phyloP scores from a whole-genome alignment of 2,113 vertebrate species.

The Dicrurus megarhynchus region DNA sequence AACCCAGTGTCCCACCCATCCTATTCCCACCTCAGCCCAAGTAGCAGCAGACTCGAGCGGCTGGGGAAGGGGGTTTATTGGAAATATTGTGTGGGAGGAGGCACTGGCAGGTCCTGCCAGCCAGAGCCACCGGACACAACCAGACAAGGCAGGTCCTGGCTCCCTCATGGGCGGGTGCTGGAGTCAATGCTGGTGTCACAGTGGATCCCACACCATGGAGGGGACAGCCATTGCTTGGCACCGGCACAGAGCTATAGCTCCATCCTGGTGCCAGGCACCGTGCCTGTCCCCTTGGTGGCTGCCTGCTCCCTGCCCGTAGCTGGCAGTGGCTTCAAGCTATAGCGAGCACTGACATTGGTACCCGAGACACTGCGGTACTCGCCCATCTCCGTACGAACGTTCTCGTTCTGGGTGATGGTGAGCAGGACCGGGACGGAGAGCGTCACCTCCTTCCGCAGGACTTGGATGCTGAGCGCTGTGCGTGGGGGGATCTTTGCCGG shows the following conservation, averaged over 20 bases:
- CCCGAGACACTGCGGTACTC: constrained; percentile 61
- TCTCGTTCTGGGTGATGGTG: constrained; percentile 60
- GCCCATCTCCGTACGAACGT: neutral
- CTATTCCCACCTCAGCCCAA: neutral
- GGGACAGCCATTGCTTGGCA: neutral
- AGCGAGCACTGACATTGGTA: constrained; percentile 44
- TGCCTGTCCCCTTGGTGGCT: neutral
- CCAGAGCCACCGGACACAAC: neutral
- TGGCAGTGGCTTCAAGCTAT: constrained; percentile 37
- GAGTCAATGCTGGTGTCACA: neutral
- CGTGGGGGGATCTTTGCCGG: constrained; percentile 37
- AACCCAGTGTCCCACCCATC: neutral
- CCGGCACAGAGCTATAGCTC: neutral
- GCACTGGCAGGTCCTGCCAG: neutral
- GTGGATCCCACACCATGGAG: neutral
- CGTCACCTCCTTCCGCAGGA: constrained; percentile 51
- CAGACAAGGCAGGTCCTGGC: neutral
- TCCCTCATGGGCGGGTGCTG: neutral
- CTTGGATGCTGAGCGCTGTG: constrained; percentile 30
- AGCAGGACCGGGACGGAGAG: constrained; percentile 43
- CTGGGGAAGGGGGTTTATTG: constrained; percentile 1
- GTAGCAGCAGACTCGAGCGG: neutral
- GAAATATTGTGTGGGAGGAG: neutral
- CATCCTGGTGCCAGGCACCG: accelerated
- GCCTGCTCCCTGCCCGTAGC: neutral